Evolutionary conservation across 1,140 invertebrate species (phyloP), one percentile per base, ranked within the genome.

Genomic region (Drosophila parvula): DNA sequence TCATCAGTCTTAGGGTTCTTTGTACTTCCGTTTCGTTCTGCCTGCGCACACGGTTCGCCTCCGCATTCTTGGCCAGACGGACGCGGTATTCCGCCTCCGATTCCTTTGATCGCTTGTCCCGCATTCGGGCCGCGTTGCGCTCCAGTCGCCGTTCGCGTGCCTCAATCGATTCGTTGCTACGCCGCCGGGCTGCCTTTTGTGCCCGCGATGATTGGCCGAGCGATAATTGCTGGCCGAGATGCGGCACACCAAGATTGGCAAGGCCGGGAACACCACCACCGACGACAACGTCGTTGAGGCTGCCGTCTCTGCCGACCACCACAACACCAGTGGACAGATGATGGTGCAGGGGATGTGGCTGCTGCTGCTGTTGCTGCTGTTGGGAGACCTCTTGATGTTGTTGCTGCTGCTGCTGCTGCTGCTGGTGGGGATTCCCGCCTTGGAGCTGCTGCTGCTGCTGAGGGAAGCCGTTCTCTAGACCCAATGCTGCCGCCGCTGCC

Each of bases 1-100:
- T 91, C 90, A 92, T 92, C 91, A 92, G 91, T 92, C 91, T 92
- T 89, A 92, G 74, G 80, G 91, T 91, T 92, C 91, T 92, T 91
- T 92, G 90, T 86, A 91, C 91, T 88, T 92, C 90, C 60, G 64
- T 91, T 91, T 92, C 91, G 60, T 92, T 92, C 68, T 92, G 91
- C 50, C 91, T 74, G 38, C 91, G 90, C 62, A 92, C 63, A 22
- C 91, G 90, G 70, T 92, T 92, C 80, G 91, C 91, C 71, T 92
- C 90, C 44, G 91, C 91, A 58, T 92, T 92, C 55, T 92, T 92
- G 30, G 90, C 90, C 65, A 92, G 12, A 10, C 91, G 91, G 30
- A 90, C 16, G n/a, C 91, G 82, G 44, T 92, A 92, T 56, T 92
- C 91, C 48, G 81, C 78, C 30, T 92, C 90, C 62, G 84, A 82